phyloP scores from a whole-genome alignment of 2,888 invertebrate genomes.

The Epicampocera succincta region DNA sequence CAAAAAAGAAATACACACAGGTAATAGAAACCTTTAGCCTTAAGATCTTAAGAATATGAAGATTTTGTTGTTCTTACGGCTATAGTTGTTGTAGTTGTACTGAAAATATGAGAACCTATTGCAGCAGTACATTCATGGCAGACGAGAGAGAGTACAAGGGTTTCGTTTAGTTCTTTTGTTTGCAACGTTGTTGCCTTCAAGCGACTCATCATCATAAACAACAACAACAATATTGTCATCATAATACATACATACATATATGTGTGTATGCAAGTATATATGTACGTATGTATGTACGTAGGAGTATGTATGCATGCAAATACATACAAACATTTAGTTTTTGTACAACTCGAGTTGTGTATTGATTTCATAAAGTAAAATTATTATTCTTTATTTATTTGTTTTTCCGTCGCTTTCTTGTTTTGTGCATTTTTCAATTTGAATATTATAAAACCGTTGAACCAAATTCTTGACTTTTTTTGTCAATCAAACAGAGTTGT shows the following conservation, averaged over 20 bases:
- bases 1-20: slow-evolving; percentile 40
- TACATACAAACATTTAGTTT: too few species aligned
- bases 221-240: background rate
- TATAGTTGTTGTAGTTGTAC: slow-evolving; percentile 22
- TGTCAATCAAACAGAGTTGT: background rate
- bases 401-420: too few species aligned
- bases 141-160: slow-evolving; percentile 27
- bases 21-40: slow-evolving; percentile 67
- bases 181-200: slow-evolving; percentile 26
- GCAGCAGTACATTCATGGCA: slow-evolving; percentile 25
- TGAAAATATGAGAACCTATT: slow-evolving; percentile 41
- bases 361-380: slow-evolving; percentile 40
- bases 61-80: slow-evolving; percentile 30
- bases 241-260: slow-evolving; percentile 3
- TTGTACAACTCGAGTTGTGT: slow-evolving; percentile 8
- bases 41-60: slow-evolving; percentile 45
- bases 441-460: slow-evolving; percentile 40
- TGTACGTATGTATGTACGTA: too few species aligned
- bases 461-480: slow-evolving; percentile 12
- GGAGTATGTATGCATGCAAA: too few species aligned
- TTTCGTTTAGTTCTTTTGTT: background rate
- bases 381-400: slow-evolving; percentile 3
- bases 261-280: too few species aligned
- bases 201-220: slow-evolving; percentile 23
- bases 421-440: slow-evolving; percentile 15